These are phyloP conservation scores for Glaucomys volans DNA, from an alignment of 2,113 vertebrate species.

Conservation along the genomic window DNA sequence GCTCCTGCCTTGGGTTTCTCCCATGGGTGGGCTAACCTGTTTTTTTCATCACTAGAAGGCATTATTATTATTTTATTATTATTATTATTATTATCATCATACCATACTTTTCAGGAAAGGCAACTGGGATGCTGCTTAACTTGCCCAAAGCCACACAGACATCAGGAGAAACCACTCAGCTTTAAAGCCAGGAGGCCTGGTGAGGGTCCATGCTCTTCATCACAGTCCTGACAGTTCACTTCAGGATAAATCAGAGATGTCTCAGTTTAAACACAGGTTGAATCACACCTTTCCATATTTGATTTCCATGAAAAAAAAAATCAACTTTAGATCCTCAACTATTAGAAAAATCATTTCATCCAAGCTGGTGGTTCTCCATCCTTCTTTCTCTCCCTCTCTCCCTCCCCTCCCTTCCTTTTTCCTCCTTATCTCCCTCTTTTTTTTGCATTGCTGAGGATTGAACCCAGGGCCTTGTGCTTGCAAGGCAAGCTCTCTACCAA, in stretches of 20 bases:
- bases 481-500: no score
- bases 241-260: neutral
- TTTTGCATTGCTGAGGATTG: no score
- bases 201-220: neutral
- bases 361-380: neutral
- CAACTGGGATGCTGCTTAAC: neutral
- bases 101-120: neutral
- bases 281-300: neutral
- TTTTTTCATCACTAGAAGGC: neutral
- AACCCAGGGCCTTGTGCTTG: no score
- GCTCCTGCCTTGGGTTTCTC: neutral
- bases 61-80: no score
- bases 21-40: neutral
- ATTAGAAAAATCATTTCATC: neutral
- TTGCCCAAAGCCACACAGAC: neutral
- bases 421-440: rapidly evolving
- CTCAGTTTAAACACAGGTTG: neutral
- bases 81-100: no score
- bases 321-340: neutral
- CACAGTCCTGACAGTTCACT: neutral
- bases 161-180: neutral
- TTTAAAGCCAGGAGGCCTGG: neutral
- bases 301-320: neutral
- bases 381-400: no score
- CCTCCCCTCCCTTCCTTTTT: neutral